phyloP scores from a whole-genome alignment of 1,140 invertebrate genomes.

The Aleiodes sp. region DNA sequence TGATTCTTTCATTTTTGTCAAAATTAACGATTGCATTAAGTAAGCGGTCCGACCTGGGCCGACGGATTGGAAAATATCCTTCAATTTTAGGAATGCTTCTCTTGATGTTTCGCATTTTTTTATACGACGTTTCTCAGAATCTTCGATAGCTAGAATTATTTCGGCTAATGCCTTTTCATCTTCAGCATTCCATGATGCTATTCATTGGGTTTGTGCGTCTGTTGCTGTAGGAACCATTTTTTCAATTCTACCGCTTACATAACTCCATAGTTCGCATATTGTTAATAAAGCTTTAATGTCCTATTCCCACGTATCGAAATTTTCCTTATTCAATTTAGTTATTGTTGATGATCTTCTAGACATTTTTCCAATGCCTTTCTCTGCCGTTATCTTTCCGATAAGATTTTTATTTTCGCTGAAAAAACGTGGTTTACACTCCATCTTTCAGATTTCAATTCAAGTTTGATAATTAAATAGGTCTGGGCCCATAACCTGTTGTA shows the following conservation, averaged over 20 bases:
- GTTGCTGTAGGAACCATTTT: constrained; percentile 12
- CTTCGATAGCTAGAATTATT: constrained; percentile 32
- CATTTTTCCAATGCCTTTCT: too few relatives aligned
- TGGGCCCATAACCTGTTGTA: too few relatives aligned
- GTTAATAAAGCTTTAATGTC: constrained; percentile 41
- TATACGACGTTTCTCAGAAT: constrained; percentile 36
- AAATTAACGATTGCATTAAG: constrained; percentile 41
- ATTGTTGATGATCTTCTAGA: background rate
- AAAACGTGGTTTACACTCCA: too few relatives aligned
- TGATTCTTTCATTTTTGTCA: constrained; percentile 33
- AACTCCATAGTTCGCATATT: constrained; percentile 42
- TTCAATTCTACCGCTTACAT: constrained; percentile 31
- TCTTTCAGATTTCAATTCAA: too few relatives aligned
- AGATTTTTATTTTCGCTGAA: too few relatives aligned
- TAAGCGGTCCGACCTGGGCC: constrained; percentile 41
- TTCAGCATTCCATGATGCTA: constrained; percentile 18
- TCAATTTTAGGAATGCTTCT: constrained; percentile 38
- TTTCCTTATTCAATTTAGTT: constrained; percentile 11
- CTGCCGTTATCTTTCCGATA: too few relatives aligned
- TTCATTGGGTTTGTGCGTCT: background rate
- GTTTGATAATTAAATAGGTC: too few relatives aligned
- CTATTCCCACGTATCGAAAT: constrained; percentile 42
- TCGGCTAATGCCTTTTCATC: constrained; percentile 39
- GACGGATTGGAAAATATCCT: constrained; percentile 36
- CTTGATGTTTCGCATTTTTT: constrained; percentile 32